Evolutionary conservation across 2,113 vertebrate species (phyloP).

Genomic region (Pelecanus crispus): DNA sequence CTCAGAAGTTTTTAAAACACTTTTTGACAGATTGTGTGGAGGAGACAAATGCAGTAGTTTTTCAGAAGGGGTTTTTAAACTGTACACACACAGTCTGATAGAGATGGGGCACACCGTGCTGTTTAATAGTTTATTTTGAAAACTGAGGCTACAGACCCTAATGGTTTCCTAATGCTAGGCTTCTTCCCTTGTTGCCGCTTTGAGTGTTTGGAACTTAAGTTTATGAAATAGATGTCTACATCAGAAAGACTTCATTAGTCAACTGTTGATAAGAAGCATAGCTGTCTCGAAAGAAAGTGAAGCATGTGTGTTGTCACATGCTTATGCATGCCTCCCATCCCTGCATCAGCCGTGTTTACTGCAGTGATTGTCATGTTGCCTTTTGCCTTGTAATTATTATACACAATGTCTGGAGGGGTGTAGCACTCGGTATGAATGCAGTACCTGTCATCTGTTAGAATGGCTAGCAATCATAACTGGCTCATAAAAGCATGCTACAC

Average conservation of each 20-base stretch:
- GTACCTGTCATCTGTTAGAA: background rate
- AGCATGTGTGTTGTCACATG: background rate
- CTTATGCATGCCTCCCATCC: background rate
- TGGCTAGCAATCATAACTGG: background rate
- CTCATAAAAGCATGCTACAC: fast-evolving
- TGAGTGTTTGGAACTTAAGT: background rate
- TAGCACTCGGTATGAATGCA: background rate
- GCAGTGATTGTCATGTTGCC: background rate
- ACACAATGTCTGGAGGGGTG: background rate
- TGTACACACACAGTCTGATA: background rate
- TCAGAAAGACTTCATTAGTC: background rate
- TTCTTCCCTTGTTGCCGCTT: background rate
- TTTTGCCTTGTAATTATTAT: background rate
- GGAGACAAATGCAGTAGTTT: background rate
- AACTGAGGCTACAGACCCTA: background rate
- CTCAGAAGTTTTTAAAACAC: background rate
- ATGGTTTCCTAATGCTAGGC: background rate
- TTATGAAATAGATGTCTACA: background rate
- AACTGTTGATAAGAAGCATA: background rate
- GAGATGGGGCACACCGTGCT: background rate
- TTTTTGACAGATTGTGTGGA: background rate
- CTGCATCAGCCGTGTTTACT: fast-evolving
- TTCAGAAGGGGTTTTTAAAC: background rate
- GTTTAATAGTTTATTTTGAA: background rate
- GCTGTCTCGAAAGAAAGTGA: background rate